Evolutionary conservation across 1,140 invertebrate species (phyloP).

Genomic region (Polypedilum pembai): DNA sequence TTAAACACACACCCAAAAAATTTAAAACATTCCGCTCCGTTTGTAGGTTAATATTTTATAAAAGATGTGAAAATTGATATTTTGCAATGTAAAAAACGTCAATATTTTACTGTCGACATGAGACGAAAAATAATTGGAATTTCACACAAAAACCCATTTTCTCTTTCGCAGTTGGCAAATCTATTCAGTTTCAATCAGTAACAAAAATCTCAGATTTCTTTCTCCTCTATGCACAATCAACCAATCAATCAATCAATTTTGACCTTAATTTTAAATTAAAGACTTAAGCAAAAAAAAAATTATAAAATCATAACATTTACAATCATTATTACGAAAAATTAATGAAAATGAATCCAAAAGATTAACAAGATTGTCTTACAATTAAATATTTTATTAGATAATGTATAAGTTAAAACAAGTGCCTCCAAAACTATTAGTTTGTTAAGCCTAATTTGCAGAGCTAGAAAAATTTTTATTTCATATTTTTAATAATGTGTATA

Average conservation of each 20-base stretch:
- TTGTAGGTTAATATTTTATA: too few species aligned
- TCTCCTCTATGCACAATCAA: neutral
- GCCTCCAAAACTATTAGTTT: conserved; percentile 11
- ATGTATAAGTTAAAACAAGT: conserved; percentile 1
- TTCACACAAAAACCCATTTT: too few species aligned
- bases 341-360: neutral
- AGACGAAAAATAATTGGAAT: too few species aligned
- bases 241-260: neutral
- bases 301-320: too few species aligned
- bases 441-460: neutral
- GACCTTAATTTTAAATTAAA: neutral
- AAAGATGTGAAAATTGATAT: too few species aligned
- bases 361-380: neutral
- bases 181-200: neutral
- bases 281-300: too few species aligned
- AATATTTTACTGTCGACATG: too few species aligned
- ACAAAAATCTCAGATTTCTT: neutral
- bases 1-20: too few species aligned
- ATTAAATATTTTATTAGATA: conserved; percentile 13
- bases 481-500: neutral
- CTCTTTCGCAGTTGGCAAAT: too few species aligned
- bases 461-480: neutral
- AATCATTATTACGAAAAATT: neutral
- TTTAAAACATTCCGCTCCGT: too few species aligned
- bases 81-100: too few species aligned